Conservation (phyloP, 2,888 invertebrate genomes). For the Andrena praecox region DNA sequence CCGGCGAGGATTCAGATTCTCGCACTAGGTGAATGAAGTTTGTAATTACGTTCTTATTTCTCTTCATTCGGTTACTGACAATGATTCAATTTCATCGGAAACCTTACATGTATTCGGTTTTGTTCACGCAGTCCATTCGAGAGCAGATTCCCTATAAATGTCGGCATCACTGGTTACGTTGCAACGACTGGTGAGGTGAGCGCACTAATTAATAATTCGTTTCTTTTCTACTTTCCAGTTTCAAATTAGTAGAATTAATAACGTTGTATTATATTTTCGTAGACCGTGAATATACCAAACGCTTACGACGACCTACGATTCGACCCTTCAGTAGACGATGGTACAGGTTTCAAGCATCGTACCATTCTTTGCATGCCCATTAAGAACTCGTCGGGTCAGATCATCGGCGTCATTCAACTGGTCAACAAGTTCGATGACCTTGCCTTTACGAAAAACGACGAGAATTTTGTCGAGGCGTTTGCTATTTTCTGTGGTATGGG, state of each 20-base stretch:
- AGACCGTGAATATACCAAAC: constrained; percentile 96
- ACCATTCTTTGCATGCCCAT: constrained; percentile 98
- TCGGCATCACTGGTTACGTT: constrained; percentile 97
- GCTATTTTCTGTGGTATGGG: constrained; percentile 99
- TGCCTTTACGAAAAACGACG: constrained; percentile 97
- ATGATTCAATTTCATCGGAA: constrained; percentile 28
- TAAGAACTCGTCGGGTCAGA: constrained; percentile 95
- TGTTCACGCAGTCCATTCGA: constrained; percentile 91
- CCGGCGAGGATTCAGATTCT: constrained; percentile 92
- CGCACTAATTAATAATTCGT: constrained; percentile 46
- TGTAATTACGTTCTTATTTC: constrained; percentile 62
- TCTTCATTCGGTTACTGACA: constrained; percentile 45
- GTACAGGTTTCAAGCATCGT: constrained; percentile 93
- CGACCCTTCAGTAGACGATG: constrained; percentile 94
- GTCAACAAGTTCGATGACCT: constrained; percentile 97
- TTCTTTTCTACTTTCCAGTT: constrained; percentile 22
- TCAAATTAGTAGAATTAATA: neutral
- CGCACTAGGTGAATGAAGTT: constrained; percentile 88
- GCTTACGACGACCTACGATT: constrained; percentile 95
- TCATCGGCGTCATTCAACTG: constrained; percentile 96
- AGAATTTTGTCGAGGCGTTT: constrained; percentile 98
- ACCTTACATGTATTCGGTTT: constrained; percentile 51
- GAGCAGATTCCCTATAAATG: constrained; percentile 97
- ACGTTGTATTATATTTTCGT: constrained; percentile 76
- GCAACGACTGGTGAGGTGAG: constrained; percentile 97